Base-by-base conservation (phyloP, 2,888 invertebrate species). In the Cryptophagus acutangulus region DNA sequence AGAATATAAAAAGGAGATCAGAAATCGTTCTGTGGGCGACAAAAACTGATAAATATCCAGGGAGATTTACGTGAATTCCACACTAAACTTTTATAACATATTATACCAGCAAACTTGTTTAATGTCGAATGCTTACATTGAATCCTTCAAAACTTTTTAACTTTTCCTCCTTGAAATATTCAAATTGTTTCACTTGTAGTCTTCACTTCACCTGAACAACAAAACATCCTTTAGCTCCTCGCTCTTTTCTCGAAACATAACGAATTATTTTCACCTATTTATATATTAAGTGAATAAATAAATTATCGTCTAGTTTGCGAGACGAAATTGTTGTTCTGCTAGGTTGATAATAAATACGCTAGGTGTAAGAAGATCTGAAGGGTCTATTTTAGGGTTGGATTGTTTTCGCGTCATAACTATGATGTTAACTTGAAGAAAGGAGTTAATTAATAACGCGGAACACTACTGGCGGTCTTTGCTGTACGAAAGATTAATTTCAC, bases 1-100 rank as follows among this genome's bases (percentile, higher is more conserved):
- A 59, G 69, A 69, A 70, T 69, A 69, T 67, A 69, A 69, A 70
- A 69, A 67, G 67, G 69, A 68, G 68, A 69, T 69, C 69, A 69
- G 67, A 65, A 69, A 69, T 69, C 69, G 69, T 67, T 69, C 66
- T 67, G 59, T 55, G 56, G 61, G 64, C 63, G 67, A 68, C 67
- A 67, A 68, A 67, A 69, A 67, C 67, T 68, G 67, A 69, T 67
- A 69, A 69, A 69, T 69, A 69, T 66, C 64, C 61, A 31, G 45
- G 51, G 55, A 65, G 66, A 66, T 68, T 67, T 67, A 64, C 63
- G 58, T 54, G 56, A 57, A 61, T 48, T 45, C 46, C 41, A 39
- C 49, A 43, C 47, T 49, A 49, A 54, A 56, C 52, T 55, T 55
- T 55, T 52, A 54, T 52, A 51, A 49, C 54, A 47, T 49, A 51